Percentiles rank a stretch among this genome's conserved stretches.
These are phyloP conservation scores for Spisula subtruncata DNA, from an alignment of 2,888 invertebrate species.

Conservation along the genomic window DNA sequence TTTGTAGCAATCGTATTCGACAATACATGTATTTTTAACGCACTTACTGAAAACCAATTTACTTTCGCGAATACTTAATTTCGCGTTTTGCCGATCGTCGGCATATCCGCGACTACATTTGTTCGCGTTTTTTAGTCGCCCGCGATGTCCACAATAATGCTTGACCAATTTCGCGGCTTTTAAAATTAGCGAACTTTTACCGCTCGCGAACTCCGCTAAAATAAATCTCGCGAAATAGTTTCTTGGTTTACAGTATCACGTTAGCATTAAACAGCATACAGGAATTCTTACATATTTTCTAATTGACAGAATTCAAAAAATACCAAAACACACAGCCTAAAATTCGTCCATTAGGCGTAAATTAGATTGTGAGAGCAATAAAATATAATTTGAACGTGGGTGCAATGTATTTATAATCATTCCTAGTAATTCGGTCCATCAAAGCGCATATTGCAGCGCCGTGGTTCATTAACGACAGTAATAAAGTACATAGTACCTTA, in stretches of 20 bases:
- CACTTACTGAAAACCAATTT: no score
- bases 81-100: no score
- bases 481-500: background rate
- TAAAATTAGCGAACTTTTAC: no score
- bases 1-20: background rate
- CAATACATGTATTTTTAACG: background rate
- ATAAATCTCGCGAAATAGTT: no score
- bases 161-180: no score
- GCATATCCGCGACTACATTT: no score
- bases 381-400: conserved; percentile 18
- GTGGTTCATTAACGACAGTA: background rate
- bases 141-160: no score
- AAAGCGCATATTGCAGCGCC: background rate
- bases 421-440: background rate
- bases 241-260: no score
- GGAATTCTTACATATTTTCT: background rate
- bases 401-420: background rate
- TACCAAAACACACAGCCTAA: background rate
- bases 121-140: no score
- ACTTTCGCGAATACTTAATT: no score
- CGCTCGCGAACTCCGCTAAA: no score
- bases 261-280: background rate
- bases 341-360: conserved; percentile 8
- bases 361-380: background rate
- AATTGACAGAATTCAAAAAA: background rate